Conservation (phyloP, 2,113 vertebrate species). For the Oryzias curvinotus region DNA sequence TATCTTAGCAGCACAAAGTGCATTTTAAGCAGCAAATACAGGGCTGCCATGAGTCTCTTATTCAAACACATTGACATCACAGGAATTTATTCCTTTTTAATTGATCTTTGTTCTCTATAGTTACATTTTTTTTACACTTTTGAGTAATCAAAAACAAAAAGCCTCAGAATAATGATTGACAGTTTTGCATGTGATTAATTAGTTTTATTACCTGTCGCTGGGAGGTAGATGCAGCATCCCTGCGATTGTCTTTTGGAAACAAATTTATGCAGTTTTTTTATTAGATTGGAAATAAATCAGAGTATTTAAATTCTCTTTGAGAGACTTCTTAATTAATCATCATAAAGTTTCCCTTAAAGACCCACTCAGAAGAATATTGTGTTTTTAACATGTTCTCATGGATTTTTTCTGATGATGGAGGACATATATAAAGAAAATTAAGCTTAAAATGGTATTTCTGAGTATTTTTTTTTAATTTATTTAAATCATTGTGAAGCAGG, state of each 20-base stretch:
- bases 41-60: conserved; percentile 32
- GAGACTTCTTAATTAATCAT: conserved; percentile 43
- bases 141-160: conserved; percentile 68
- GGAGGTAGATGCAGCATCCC: conserved; percentile 46
- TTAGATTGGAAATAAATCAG: conserved; percentile 29
- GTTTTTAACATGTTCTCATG: neutral
- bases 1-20: conserved; percentile 57
- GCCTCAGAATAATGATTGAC: conserved; percentile 53
- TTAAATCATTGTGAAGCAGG: too few relatives aligned
- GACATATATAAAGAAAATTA: neutral
- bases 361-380: too few relatives aligned
- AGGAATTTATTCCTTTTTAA: conserved; percentile 20
- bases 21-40: conserved; percentile 56
- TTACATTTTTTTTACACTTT: conserved; percentile 28
- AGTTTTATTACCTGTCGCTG: conserved; percentile 66
- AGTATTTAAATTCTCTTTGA: conserved; percentile 58
- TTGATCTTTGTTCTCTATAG: conserved; percentile 8
- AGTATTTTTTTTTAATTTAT: too few relatives aligned
- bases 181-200: conserved; percentile 76
- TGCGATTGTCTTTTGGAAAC: conserved; percentile 66
- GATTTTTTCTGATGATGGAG: conserved; percentile 7
- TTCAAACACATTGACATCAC: conserved; percentile 28
- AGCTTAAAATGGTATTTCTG: too few relatives aligned
- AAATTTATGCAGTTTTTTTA: conserved; percentile 71
- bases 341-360: neutral